Evolutionary conservation across 2,888 invertebrate genomes (phyloP), one percentile per base, ranked within the genome.

Genomic region (Cataglyphis altisquamis): DNA sequence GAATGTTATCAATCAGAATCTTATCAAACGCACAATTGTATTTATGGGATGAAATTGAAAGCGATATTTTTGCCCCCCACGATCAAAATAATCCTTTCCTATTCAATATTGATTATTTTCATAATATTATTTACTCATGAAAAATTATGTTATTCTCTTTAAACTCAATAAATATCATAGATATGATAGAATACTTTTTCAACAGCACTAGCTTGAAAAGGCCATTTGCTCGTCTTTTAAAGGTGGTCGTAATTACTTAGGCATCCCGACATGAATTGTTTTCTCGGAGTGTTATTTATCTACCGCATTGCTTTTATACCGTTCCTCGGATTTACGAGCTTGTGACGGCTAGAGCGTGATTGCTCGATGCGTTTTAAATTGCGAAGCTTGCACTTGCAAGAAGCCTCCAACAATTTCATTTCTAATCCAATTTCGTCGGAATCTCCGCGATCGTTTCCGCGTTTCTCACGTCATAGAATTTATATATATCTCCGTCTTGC

Each of bases 361-460:
- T 57, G 80, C 45, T n/a, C 12, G 80, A 45, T 45, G 29, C 12
- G 32, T 29, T 48, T 72, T 15, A 45, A 57, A 73, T 57, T 32
- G 57, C 39, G 29, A 25, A 9, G 4, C 15, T 64, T 9, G 64
- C 48, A 55, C 55, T 39, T 15, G 10, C 12, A 32, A 52, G 21
- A 52, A 48, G 32, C 36, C 21, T n/a, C 32, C 74, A 36, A 48
- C 63, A 21, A 64, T 64, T 66, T 55, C 32, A 25, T 55, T 36
- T 52, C 74, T 12, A n/a, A 41, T 74, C 73, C 87, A 83, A 85
- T 87, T 85, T 87, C 55, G 4, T 32, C 32, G 64, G 85, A 80
- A 85, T 87, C 68, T 55, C 67, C 2, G 8, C 15, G 1, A 64
- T 41, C 73, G 74, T 72, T 82, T 67, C 55, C 84, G 84, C 63